phyloP scores from a whole-genome alignment of 2,797 vertebrate species.

The Dermochelys coriacea region DNA sequence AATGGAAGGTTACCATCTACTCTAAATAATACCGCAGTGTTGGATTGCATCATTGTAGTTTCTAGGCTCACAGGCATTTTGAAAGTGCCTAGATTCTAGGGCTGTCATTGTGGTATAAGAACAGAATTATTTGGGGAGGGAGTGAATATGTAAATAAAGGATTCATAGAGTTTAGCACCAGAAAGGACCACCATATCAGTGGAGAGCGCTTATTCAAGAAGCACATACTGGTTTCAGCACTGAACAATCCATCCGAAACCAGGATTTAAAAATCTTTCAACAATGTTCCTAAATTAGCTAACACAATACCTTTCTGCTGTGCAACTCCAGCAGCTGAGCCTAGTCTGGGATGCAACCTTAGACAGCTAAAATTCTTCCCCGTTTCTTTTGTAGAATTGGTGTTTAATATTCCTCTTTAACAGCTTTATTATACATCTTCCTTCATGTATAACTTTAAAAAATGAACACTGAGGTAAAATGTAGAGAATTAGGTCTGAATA shows the following conservation, averaged over 20 bases:
- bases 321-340: constrained; percentile 10
- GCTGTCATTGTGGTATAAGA: background rate
- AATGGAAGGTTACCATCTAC: no score
- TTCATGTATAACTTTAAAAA: background rate
- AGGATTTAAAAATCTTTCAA: background rate
- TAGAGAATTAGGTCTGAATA: background rate
- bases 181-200: background rate
- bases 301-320: constrained; percentile 1
- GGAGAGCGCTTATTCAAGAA: background rate
- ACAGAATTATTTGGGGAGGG: background rate
- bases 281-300: background rate
- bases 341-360: background rate
- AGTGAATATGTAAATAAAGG: background rate
- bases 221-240: background rate
- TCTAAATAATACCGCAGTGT: no score
- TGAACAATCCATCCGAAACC: background rate
- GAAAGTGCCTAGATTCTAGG: background rate
- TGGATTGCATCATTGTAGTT: no score
- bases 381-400: background rate
- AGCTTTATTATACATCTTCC: background rate
- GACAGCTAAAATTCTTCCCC: background rate
- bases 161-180: background rate
- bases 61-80: background rate
- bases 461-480: background rate
- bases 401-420: background rate